Conservation (phyloP, 2,113 vertebrate genomes). For the Loxodonta africana region DNA sequence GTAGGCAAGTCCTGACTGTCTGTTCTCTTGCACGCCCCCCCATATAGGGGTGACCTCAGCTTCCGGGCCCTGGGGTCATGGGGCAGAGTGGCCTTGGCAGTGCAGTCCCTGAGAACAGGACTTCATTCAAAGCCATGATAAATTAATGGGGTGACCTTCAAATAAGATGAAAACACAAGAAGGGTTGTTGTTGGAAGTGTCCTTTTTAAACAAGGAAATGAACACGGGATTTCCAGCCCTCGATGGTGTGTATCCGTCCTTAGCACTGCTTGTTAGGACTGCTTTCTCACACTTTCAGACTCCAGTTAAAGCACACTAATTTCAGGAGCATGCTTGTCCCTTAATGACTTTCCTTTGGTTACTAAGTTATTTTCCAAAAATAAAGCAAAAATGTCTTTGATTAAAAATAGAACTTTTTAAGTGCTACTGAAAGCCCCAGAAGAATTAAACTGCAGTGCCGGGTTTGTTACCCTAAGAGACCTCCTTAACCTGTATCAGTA, state of each 20-base stretch:
- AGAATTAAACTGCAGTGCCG: neutral
- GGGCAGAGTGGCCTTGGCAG: neutral
- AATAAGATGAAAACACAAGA: neutral
- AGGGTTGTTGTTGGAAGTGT: neutral
- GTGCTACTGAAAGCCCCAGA: slow-evolving; percentile 45
- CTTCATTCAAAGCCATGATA: neutral
- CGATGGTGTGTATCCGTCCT: rapidly evolving
- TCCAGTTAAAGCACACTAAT: rapidly evolving
- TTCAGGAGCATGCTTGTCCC: neutral
- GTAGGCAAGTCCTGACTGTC: neutral
- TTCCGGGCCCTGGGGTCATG: neutral
- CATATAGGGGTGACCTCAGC: neutral
- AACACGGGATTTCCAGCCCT: too few species aligned
- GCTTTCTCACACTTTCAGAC: neutral
- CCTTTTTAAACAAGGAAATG: neutral
- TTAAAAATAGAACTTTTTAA: neutral
- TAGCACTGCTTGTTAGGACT: neutral
- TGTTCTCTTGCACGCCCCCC: neutral
- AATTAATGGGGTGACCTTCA: neutral
- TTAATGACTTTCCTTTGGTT: neutral
- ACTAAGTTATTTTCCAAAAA: slow-evolving; percentile 59
- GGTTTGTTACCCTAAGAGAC: slow-evolving; percentile 47
- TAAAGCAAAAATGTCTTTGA: neutral
- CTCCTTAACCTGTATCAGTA: slow-evolving; percentile 48
- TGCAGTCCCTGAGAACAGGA: neutral